A percentile compares a stretch with the other conserved stretches of the same genome.
Conservation (phyloP, 2,888 invertebrate genomes). For the Netelia melanura region DNA sequence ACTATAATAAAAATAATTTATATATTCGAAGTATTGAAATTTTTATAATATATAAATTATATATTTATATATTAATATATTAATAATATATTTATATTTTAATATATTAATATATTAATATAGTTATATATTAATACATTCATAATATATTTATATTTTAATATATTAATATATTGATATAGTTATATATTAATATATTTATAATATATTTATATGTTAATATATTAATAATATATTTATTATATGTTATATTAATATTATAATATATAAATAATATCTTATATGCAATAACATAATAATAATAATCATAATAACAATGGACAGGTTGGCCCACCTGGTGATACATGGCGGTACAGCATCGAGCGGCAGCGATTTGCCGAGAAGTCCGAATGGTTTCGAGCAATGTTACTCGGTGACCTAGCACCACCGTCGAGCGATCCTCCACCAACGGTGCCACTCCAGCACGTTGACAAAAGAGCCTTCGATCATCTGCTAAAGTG, state of each 20-base stretch:
- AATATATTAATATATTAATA: neutral
- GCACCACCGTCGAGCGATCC: constrained; percentile 82
- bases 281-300: neutral
- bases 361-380: constrained; percentile 88
- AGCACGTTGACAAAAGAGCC: constrained; percentile 89
- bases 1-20: too few species aligned
- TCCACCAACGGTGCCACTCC: constrained; percentile 85
- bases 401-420: constrained; percentile 86
- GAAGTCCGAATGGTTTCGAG: constrained; percentile 88
- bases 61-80: neutral
- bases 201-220: too few species aligned
- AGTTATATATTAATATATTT: too few species aligned
- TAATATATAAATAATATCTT: too few species aligned
- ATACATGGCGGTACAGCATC: constrained; percentile 90
- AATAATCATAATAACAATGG: constrained; percentile 24
- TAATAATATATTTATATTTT: neutral
- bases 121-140: too few species aligned
- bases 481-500: constrained; percentile 89
- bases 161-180: too few species aligned
- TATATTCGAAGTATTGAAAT: too few species aligned
- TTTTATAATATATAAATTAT: too few species aligned
- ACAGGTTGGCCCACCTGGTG: constrained; percentile 88
- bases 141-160: too few species aligned
- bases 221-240: too few species aligned
- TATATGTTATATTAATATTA: too few species aligned